Evolutionary conservation across 1,140 invertebrate species (phyloP).

Genomic region (Drosophila ananassae): DNA sequence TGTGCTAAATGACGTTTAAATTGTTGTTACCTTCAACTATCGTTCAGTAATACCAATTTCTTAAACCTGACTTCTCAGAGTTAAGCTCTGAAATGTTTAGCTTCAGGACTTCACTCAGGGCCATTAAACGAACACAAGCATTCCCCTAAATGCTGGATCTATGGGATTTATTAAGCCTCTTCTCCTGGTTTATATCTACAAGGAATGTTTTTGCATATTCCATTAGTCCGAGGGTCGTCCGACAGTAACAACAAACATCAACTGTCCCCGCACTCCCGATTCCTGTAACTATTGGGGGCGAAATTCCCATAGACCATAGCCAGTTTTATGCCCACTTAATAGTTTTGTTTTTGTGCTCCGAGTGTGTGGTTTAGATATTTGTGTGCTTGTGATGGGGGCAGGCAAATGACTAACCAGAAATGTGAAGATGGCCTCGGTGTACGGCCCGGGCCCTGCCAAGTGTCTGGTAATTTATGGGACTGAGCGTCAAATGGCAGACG

Average conservation of each 20-base stretch:
- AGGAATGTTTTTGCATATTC: slow-evolving; percentile 54
- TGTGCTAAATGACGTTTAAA: neutral
- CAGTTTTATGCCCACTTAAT: slow-evolving; percentile 78
- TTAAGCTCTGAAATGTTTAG: slow-evolving; percentile 27
- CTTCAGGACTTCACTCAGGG: slow-evolving; percentile 18
- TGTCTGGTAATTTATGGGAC: slow-evolving; percentile 72
- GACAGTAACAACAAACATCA: slow-evolving; percentile 28
- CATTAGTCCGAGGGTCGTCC: slow-evolving; percentile 42
- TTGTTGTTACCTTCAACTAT: too few relatives aligned
- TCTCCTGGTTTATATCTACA: slow-evolving; percentile 38
- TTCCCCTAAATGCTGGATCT: slow-evolving; percentile 36
- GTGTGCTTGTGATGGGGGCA: slow-evolving; percentile 34
- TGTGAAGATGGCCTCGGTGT: slow-evolving; percentile 66
- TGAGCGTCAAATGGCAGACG: slow-evolving; percentile 74
- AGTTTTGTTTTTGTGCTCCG: slow-evolving; percentile 69
- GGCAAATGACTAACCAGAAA: slow-evolving; percentile 78
- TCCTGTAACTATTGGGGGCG: slow-evolving; percentile 3
- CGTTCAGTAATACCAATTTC: neutral
- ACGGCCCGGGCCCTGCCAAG: slow-evolving; percentile 53
- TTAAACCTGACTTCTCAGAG: slow-evolving; percentile 1
- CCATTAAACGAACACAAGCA: slow-evolving; percentile 19
- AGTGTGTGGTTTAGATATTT: slow-evolving; percentile 41
- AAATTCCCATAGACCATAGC: slow-evolving; percentile 37
- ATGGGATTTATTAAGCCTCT: slow-evolving; percentile 46
- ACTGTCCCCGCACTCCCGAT: slow-evolving; percentile 10